Percentiles rank a stretch among this genome's conserved stretches.
These are phyloP conservation scores for Blomia tropicalis DNA, from an alignment of 2,888 invertebrate genomes.

Conservation along the genomic window DNA sequence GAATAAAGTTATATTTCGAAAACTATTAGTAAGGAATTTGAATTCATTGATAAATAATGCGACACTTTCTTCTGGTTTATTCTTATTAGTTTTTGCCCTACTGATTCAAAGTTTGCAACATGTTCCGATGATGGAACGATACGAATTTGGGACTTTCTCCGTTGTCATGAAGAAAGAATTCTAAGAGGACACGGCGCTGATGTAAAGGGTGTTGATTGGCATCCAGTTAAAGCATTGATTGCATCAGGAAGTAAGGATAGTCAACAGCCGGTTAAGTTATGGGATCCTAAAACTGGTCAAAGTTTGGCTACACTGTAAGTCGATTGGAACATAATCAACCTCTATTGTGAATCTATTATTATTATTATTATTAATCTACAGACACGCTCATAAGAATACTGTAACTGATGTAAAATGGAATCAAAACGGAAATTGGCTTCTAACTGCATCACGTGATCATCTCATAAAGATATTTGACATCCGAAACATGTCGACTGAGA, in stretches of 20 bases:
- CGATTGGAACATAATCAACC: constrained; percentile 12
- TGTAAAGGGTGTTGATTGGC: constrained; percentile 99
- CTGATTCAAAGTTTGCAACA: constrained; percentile 94
- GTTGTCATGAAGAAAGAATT: constrained; percentile 87
- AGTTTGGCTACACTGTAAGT: constrained; percentile 78
- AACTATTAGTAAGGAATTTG: not conserved
- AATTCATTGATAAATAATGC: not conserved
- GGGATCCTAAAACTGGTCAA: constrained; percentile 94
- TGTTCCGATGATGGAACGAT: constrained; percentile 99
- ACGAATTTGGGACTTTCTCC: constrained; percentile 94
- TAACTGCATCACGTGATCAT: constrained; percentile 95
- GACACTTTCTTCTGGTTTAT: too few species aligned
- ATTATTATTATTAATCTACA: constrained; percentile 33
- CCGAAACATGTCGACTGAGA: constrained; percentile 79
- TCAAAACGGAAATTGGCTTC: constrained; percentile 95
- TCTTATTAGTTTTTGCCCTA: constrained; percentile 98
- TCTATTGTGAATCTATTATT: not conserved
- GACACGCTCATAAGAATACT: constrained; percentile 96
- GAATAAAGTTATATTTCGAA: not conserved
- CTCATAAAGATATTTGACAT: constrained; percentile 92
- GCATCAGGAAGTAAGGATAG: constrained; percentile 98
- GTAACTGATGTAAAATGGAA: constrained; percentile 99
- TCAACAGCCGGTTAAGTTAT: constrained; percentile 96
- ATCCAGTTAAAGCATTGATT: constrained; percentile 88
- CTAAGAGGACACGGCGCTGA: constrained; percentile 78